Evolutionary conservation across 30 jellyfish, hydroid and myxozoan species (phyloP), one percentile per base, ranked within the genome.

Genomic region (Aurelia sp.): DNA sequence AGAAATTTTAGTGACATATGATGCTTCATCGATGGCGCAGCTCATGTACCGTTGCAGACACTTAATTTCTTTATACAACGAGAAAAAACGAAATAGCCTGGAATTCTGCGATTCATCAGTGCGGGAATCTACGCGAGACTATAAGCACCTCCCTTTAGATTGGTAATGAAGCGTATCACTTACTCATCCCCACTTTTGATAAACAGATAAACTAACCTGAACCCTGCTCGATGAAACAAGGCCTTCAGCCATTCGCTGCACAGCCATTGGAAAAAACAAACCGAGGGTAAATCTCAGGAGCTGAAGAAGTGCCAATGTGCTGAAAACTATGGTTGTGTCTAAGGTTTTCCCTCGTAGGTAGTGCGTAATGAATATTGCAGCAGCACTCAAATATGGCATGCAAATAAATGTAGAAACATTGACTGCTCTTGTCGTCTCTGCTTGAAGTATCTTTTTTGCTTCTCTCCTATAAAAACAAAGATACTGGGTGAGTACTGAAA

Each of bases 181-280:
- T 17, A 3, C 75, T 1, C 21, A 13, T n/a, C 15, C 18, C 17
- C 40, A 17, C 15, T n/a, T 17, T 16, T 22, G 1, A n/a, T n/a
- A 33, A 3, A 12, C 17, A 70, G 0, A 58, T 0, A 31, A 2
- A 74, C 84, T 8, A 41, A 90, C 97, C 95, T 76, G 91, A 17
- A 90, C 79, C 58, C 97, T 77, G 48, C 27, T 58, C 16, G 82
- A 77, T 13, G 90, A 71, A 3, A 73, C 75, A 58, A 62, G 17
- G n/a, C 87, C 87, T 66, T 90, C 97, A 6, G 88, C 79, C 63
- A 69, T 1, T 11, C 6, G n/a, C 52, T 82, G 95, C 22, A 90
- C 82, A 69, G 74, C 88, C 23, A 67, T 10, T 17, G 97, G 86
- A 55, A 90, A 57, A 21, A 75, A 82, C 63, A 73, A 51, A 27